Percentiles rank a stretch among this genome's conserved stretches.
Evolutionary conservation across 2,888 invertebrate genomes (phyloP).

Genomic region (Globia sparganii): DNA sequence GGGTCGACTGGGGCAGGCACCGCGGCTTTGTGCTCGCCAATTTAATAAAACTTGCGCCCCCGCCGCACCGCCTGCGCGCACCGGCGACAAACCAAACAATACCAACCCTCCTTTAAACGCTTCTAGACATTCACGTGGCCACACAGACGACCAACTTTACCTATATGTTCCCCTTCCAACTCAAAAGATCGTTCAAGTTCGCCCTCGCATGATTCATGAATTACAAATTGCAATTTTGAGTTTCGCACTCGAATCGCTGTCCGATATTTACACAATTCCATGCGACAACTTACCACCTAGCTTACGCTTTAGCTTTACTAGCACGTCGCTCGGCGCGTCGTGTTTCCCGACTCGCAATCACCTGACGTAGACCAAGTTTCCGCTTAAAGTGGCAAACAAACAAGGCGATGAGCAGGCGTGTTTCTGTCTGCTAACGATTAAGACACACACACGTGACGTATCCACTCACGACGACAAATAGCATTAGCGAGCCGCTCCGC

Average conservation of each 20-base stretch:
- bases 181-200: slow-evolving; percentile 76
- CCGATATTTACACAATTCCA: slow-evolving; percentile 75
- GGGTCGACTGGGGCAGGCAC: slow-evolving; percentile 52
- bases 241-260: slow-evolving; percentile 76
- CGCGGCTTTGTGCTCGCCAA: slow-evolving; percentile 69
- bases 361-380: slow-evolving; percentile 80
- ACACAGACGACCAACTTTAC: slow-evolving; percentile 72
- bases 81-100: slow-evolving; percentile 70
- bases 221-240: slow-evolving; percentile 77
- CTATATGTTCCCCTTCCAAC: slow-evolving; percentile 71
- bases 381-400: slow-evolving; percentile 84
- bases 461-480: slow-evolving; percentile 84
- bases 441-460: slow-evolving; percentile 86
- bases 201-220: slow-evolving; percentile 75
- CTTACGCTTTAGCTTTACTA: too few species aligned
- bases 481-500: slow-evolving; percentile 85
- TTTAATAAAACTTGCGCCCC: slow-evolving; percentile 74
- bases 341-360: slow-evolving; percentile 77
- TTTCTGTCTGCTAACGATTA: slow-evolving; percentile 86
- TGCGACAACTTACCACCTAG: slow-evolving; percentile 73
- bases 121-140: slow-evolving; percentile 72
- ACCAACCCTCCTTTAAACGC: slow-evolving; percentile 64
- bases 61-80: slow-evolving; percentile 36
- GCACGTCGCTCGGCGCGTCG: slow-evolving; percentile 65
- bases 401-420: slow-evolving; percentile 83